These are phyloP conservation scores for Notodonta dromedarius DNA, from an alignment of 2,888 invertebrate species.

Conservation along the genomic window DNA sequence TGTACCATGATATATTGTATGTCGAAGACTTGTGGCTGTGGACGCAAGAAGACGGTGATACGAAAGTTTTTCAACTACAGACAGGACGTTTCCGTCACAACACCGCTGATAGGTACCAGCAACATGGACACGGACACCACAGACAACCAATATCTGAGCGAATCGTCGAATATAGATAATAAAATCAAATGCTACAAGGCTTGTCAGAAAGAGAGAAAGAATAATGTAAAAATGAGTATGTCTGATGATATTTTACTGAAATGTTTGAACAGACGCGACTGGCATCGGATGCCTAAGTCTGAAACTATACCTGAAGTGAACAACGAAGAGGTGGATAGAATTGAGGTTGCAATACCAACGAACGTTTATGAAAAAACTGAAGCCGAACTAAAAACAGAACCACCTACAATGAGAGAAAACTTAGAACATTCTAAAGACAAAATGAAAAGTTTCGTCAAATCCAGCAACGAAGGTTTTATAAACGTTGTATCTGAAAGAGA, in stretches of 20 bases:
- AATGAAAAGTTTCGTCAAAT: slow-evolving; percentile 11
- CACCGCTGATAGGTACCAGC: slow-evolving; percentile 68
- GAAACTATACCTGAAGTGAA: slow-evolving; percentile 49
- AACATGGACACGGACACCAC: slow-evolving; percentile 68
- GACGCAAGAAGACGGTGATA: slow-evolving; percentile 49
- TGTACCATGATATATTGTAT: slow-evolving; percentile 57
- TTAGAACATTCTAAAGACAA: slow-evolving; percentile 26
- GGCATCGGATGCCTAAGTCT: slow-evolving; percentile 57
- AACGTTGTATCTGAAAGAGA: slow-evolving; percentile 56
- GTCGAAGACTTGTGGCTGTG: slow-evolving; percentile 45
- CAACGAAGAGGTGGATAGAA: slow-evolving; percentile 46
- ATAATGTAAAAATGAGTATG: slow-evolving; percentile 57
- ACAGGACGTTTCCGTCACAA: slow-evolving; percentile 70
- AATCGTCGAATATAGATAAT: slow-evolving; percentile 60
- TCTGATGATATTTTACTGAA: slow-evolving; percentile 76
- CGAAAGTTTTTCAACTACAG: slow-evolving; percentile 64
- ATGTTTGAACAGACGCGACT: slow-evolving; percentile 69
- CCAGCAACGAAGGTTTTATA: not conserved
- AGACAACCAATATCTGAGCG: slow-evolving; percentile 59
- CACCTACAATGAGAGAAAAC: slow-evolving; percentile 23
- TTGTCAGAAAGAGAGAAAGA: slow-evolving; percentile 59
- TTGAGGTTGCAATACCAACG: not conserved
- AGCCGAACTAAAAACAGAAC: not conserved
- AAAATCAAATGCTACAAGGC: slow-evolving; percentile 73
- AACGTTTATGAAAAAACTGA: not conserved